Conservation (phyloP, 2,113 vertebrate genomes). For the Dasypus novemcinctus region DNA sequence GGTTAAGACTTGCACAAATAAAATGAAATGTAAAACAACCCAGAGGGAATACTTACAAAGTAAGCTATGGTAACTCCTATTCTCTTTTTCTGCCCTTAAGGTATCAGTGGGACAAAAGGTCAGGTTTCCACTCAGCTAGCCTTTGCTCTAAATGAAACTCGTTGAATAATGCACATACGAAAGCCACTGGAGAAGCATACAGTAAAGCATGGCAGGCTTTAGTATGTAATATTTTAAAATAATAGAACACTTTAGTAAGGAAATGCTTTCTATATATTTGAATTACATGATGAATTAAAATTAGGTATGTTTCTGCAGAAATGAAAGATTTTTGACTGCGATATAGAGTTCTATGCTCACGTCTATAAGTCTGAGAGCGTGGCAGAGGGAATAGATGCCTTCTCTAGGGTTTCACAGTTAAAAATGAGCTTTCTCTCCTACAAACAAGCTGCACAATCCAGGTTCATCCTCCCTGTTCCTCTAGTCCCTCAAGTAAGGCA, state of each 20-base stretch:
- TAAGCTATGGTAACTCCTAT: background rate
- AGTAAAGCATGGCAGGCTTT: background rate
- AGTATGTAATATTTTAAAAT: background rate
- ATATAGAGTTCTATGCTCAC: background rate
- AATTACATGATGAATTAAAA: background rate
- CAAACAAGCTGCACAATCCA: background rate
- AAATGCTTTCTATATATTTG: background rate
- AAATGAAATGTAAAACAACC: background rate
- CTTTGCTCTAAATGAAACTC: background rate
- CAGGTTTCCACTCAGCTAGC: background rate
- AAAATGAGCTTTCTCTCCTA: fast-evolving
- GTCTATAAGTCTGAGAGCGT: fast-evolving
- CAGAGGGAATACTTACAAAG: background rate
- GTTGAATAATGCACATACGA: background rate
- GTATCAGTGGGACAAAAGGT: background rate
- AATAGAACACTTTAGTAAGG: background rate
- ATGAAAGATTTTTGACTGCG: background rate
- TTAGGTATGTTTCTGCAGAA: background rate
- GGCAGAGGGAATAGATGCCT: background rate
- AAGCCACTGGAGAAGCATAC: background rate
- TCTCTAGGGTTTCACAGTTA: background rate
- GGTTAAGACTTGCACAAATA: background rate
- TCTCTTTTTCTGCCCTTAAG: background rate
- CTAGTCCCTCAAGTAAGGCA: background rate
- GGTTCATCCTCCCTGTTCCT: background rate